A percentile compares a stretch with the other conserved stretches of the same genome.
These are phyloP conservation scores for Cyphomyrus discorhynchus DNA, from an alignment of 2,113 vertebrate genomes.

Conservation along the genomic window DNA sequence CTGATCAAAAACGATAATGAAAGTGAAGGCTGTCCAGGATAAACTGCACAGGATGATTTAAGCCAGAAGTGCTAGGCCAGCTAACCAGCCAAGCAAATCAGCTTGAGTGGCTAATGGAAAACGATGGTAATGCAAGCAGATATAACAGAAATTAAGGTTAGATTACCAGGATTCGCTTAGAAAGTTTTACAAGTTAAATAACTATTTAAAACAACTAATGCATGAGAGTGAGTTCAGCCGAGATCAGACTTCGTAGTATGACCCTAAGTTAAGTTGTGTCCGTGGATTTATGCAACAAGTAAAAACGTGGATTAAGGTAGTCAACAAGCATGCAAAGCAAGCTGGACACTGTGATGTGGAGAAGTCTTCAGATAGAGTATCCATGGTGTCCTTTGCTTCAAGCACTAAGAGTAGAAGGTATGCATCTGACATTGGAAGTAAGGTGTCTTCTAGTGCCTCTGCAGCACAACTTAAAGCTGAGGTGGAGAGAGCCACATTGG, in stretches of 20 bases:
- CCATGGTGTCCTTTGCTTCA: neutral
- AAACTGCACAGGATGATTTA: neutral
- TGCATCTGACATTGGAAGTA: neutral
- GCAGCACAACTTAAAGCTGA: conserved; percentile 4
- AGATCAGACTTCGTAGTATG: neutral
- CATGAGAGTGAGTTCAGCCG: neutral
- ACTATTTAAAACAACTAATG: neutral
- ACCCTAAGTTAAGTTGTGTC: neutral
- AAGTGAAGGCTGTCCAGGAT: neutral
- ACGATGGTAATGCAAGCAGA: neutral
- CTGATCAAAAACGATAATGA: neutral
- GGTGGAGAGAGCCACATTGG: neutral
- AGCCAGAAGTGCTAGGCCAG: neutral
- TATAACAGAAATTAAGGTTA: neutral
- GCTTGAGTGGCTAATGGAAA: neutral
- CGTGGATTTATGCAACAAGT: neutral
- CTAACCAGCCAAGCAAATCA: neutral
- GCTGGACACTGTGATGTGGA: neutral
- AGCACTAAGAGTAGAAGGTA: neutral
- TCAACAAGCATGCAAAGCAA: neutral
- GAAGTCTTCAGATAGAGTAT: neutral
- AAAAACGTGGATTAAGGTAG: neutral
- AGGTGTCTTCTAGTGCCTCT: neutral
- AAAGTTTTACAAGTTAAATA: neutral
- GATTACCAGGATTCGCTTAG: neutral